Conservation (phyloP, 2,888 invertebrate genomes). For the Hirtodrosophila cameraria region DNA sequence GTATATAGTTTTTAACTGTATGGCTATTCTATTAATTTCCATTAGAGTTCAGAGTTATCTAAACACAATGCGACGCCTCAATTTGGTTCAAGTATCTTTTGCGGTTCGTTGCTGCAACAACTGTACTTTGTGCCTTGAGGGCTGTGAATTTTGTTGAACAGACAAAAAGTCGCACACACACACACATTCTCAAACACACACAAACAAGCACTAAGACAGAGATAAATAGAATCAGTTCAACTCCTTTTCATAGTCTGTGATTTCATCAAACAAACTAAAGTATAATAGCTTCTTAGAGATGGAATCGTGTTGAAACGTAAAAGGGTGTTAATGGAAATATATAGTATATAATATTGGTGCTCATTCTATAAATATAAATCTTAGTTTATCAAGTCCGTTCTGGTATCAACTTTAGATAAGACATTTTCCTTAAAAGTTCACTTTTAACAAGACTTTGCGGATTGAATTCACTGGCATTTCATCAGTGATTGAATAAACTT, state of each 20-base stretch:
- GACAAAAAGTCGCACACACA: constrained; percentile 49
- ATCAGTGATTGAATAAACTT: too few relatives aligned
- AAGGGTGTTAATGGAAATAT: not conserved
- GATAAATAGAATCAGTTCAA: constrained; percentile 66
- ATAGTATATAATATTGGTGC: too few relatives aligned
- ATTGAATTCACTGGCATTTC: too few relatives aligned
- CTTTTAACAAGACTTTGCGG: too few relatives aligned
- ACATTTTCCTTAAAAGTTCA: too few relatives aligned
- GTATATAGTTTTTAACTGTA: constrained; percentile 18
- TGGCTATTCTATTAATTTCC: constrained; percentile 76
- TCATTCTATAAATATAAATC: too few relatives aligned
- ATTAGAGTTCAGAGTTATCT: constrained; percentile 65
- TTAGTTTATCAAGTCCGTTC: too few relatives aligned
- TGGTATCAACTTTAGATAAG: too few relatives aligned
- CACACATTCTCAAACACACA: constrained; percentile 26
- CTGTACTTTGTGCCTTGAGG: constrained; percentile 48
- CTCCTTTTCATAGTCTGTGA: constrained; percentile 72
- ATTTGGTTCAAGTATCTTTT: constrained; percentile 74
- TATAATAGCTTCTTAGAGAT: constrained; percentile 36
- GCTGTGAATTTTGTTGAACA: constrained; percentile 48
- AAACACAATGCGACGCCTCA: constrained; percentile 61
- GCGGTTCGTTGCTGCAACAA: constrained; percentile 61
- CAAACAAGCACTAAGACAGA: constrained; percentile 22
- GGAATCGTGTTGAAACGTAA: constrained; percentile 11
- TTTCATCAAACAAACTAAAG: constrained; percentile 71